Conservation (phyloP, 2,888 invertebrate genomes). For the Mylabris sibirica region DNA sequence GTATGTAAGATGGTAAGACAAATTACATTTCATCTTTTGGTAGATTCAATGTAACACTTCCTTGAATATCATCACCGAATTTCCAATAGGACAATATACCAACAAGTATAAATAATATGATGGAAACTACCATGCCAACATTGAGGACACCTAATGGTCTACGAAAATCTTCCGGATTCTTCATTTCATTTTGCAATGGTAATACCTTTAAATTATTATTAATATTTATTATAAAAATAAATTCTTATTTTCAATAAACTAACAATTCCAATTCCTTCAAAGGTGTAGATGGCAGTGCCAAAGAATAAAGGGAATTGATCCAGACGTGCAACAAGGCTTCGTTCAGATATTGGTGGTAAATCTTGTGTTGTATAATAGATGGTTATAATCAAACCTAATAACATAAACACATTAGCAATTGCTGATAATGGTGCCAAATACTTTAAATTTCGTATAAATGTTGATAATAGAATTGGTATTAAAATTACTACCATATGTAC, state of each 20-base stretch:
- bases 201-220: constrained; percentile 72
- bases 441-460: constrained; percentile 80
- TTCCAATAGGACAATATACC: constrained; percentile 90
- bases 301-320: constrained; percentile 83
- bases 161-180: constrained; percentile 77
- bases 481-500: constrained; percentile 78
- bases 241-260: constrained; percentile 50
- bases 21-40: constrained; percentile 67
- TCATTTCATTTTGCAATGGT: constrained; percentile 93
- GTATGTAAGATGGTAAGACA: not conserved
- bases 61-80: constrained; percentile 82
- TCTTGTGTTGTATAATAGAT: constrained; percentile 78
- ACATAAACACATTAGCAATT: constrained; percentile 80
- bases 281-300: constrained; percentile 95
- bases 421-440: constrained; percentile 80
- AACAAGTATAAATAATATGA: constrained; percentile 77
- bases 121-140: constrained; percentile 85
- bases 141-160: constrained; percentile 86
- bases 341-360: constrained; percentile 70
- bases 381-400: constrained; percentile 78
- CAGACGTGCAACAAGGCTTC: constrained; percentile 70
- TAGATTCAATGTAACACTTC: constrained; percentile 90
- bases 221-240: constrained; percentile 6
- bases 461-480: constrained; percentile 75
- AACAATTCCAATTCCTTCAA: constrained; percentile 94